Evolutionary conservation across 2,888 invertebrate species (phyloP).

Genomic region (Blastobasis lacticolella): DNA sequence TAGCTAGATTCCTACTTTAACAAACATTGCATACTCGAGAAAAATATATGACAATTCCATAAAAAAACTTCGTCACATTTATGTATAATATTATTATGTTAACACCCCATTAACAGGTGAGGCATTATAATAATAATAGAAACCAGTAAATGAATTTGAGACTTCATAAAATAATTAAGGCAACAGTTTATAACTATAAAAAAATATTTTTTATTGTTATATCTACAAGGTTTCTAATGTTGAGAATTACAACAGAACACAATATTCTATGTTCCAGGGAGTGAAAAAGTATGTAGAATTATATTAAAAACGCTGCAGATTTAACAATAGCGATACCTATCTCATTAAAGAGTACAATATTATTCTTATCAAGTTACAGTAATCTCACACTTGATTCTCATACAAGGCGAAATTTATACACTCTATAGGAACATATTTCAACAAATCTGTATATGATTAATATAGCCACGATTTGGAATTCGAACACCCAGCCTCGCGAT

Average conservation of each 20-base stretch:
- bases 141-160: conserved; percentile 35
- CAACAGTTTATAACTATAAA: conserved; percentile 37
- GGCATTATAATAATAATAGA: conserved; percentile 10
- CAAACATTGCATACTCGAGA: conserved; percentile 12
- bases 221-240: conserved; percentile 22
- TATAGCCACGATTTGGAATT: background rate
- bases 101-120: too few species aligned
- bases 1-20: too few species aligned
- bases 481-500: too few species aligned
- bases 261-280: background rate
- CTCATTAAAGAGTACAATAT: conserved; percentile 21
- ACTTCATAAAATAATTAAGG: conserved; percentile 49
- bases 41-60: conserved; percentile 38
- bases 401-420: conserved; percentile 3
- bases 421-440: background rate
- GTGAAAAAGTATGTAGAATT: background rate
- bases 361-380: conserved; percentile 29
- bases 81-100: too few species aligned
- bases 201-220: conserved; percentile 24
- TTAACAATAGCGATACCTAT: conserved; percentile 24
- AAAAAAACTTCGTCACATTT: conserved; percentile 14
- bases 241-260: background rate
- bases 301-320: conserved; percentile 22
- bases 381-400: conserved; percentile 35
- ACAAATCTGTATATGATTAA: background rate